Percentiles rank a stretch among this genome's conserved stretches.
These are phyloP conservation scores for Delia radicum DNA, from an alignment of 1,140 invertebrate species.

Conservation along the genomic window DNA sequence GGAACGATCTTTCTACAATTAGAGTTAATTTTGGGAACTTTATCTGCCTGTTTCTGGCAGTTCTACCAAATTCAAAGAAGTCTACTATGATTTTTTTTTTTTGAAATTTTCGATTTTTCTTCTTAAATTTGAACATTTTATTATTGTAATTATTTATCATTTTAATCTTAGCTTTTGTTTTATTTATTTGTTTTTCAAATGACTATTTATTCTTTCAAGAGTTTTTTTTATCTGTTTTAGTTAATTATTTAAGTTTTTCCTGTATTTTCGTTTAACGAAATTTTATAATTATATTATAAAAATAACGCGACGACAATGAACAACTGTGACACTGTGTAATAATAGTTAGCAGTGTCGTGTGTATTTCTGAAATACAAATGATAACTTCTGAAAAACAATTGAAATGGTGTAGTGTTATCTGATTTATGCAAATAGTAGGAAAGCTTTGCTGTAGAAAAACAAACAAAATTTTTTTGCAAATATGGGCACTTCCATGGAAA, in stretches of 20 bases:
- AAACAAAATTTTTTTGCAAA: no score
- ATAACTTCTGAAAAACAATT: no score
- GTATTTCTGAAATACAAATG: no score
- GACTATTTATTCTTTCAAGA: slow-evolving; percentile 15
- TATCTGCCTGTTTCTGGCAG: no score
- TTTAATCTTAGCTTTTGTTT: slow-evolving; percentile 19
- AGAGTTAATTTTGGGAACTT: no score
- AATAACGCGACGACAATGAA: slow-evolving; percentile 26
- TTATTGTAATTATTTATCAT: slow-evolving; percentile 26
- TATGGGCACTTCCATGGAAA: no score
- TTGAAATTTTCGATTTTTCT: slow-evolving; percentile 37
- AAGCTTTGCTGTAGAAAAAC: no score
- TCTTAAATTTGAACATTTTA: slow-evolving; percentile 41
- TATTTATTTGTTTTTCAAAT: slow-evolving; percentile 20
- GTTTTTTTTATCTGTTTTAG: background rate
- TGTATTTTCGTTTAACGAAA: slow-evolving; percentile 35
- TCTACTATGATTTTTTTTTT: slow-evolving; percentile 28
- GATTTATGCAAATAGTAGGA: no score
- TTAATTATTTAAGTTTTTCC: background rate
- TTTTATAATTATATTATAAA: slow-evolving; percentile 27
- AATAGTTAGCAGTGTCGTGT: background rate
- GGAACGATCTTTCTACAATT: no score
- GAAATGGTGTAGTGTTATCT: no score
- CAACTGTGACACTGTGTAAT: background rate
- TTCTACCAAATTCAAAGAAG: no score